Evolutionary conservation across 1,140 invertebrate species (phyloP).

Genomic region (Brachionus calyciflorus): DNA sequence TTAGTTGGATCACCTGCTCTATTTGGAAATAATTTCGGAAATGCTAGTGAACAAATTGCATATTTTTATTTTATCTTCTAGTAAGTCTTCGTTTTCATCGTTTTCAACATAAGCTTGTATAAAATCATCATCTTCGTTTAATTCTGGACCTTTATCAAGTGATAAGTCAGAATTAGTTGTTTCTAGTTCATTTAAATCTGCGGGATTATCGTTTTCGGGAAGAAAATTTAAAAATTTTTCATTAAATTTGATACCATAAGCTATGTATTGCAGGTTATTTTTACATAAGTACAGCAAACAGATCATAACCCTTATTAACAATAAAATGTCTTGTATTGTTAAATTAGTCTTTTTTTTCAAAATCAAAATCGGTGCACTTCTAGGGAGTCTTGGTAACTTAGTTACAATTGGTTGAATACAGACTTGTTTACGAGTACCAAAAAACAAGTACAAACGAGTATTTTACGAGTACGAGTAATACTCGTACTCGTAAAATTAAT

Average conservation of each 20-base stretch:
- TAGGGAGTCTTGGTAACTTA: background rate
- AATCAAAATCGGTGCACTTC: background rate
- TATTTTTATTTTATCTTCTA: background rate
- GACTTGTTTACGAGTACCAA: no score
- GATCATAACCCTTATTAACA: background rate
- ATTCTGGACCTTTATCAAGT: background rate
- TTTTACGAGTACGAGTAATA: no score
- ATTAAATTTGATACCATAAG: slow-evolving; percentile 1
- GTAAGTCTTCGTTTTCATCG: background rate
- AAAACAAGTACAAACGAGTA: no score
- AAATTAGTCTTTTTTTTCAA: slow-evolving; percentile 2
- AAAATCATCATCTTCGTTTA: background rate
- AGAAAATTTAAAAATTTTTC: no score
- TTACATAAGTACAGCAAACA: background rate
- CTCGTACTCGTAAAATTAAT: no score
- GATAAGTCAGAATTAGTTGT: background rate
- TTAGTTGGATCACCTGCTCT: background rate
- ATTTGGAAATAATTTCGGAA: slow-evolving; percentile 11
- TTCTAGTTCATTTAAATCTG: no score
- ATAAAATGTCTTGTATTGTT: slow-evolving; percentile 7
- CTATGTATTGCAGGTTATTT: background rate
- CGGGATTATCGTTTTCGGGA: no score
- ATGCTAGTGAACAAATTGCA: background rate
- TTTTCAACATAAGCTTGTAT: background rate
- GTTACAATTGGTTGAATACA: no score